Base-by-base conservation (phyloP, 1,140 invertebrate genomes). In the Cherax quadricarinatus region DNA sequence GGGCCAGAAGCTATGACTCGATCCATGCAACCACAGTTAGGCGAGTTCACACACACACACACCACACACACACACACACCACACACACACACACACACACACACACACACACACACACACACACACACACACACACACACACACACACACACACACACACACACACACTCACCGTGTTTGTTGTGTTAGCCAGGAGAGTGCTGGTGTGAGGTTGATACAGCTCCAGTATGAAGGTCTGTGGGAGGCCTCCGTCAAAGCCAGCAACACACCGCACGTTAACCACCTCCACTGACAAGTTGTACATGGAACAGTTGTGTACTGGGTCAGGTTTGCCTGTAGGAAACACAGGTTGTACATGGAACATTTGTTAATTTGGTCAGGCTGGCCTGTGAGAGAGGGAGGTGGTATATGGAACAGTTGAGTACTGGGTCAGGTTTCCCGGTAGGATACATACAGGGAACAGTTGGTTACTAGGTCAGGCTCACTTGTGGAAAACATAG, bases 191-290 rank as follows among this genome's bases (percentile, higher is more conserved):
- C 3, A 87, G 30, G 41, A 87, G 66, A 18, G 49, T 51, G 10
- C 53, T 53, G 16, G 85, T 75, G 85, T 78, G 85, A 9, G 85
- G 85, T 7, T 87, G 60, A 12, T 75, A 75, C 70, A 87, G 70
- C 85, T 87, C 85, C 41, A 87, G 70, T 16, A 87, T 78, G 49
- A 87, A 87, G 1, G 85, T 87, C 49, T 87, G 85, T 1, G 85
- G 85, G 48, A 87, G 85, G 7, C 85, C 73, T 18, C 85, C 85
- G 18, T 87, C 85, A 48, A 87, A 87, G 41, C 85, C 85, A 6
- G 85, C 85, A 49, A 87, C 73, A 53, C 85, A 87, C 30, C 85
- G 73, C 48, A 87, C 85, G 41, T 87, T 73, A 2, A 87, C 85
- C 70, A 87, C 85, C 1, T 66, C 51, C 51, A 53, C 85, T 3